Evolutionary conservation across 2,888 invertebrate genomes (phyloP), one percentile per base, ranked within the genome.

Genomic region (Dryomyza anilis): DNA sequence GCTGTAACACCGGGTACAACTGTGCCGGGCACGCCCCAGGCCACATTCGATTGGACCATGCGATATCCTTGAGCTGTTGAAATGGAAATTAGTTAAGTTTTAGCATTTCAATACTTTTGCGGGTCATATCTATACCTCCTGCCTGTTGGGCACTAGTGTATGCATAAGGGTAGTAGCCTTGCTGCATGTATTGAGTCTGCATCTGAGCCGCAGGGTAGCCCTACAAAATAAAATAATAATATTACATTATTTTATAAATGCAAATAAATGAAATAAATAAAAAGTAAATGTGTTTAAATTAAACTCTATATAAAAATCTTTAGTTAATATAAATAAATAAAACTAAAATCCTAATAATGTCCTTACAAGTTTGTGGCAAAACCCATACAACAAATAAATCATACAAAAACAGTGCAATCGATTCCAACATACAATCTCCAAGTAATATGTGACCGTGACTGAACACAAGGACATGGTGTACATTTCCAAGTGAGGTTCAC

Each of bases 151-250:
- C 89, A 83, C 88, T 89, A 85, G 87, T 87, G 80, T 87, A 90
- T 71, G 86, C 87, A 73, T 88, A 88, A 77, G 88, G 88, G 75
- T 88, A 88, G 84, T 90, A 90, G 57, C 91, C 89, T 62, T 90
- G 90, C 78, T 93, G 92, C 88, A 92, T 89, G 78, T 92, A 93
- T 73, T 92, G 89, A 71, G 88, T 89, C 81, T 91, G 92, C 89
- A 93, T 88, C 80, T 90, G 87, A 71, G 83, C 86, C 72, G 85
- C 87, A 68, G 88, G 89, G 80, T 90, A 90, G 56, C 89, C 88
- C 86, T 92, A 89, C 48, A 84, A 58, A 36, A 1, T 36, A 63
- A 43, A 23, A 27, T 14, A 33, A 46, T 56, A 29, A 8, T 46
- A 23, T 8, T 14, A 50, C 25, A 27, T 25, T 1, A 7, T 33